phyloP scores from a whole-genome alignment of 2,797 vertebrate species.

The Crenichthys baileyi region DNA sequence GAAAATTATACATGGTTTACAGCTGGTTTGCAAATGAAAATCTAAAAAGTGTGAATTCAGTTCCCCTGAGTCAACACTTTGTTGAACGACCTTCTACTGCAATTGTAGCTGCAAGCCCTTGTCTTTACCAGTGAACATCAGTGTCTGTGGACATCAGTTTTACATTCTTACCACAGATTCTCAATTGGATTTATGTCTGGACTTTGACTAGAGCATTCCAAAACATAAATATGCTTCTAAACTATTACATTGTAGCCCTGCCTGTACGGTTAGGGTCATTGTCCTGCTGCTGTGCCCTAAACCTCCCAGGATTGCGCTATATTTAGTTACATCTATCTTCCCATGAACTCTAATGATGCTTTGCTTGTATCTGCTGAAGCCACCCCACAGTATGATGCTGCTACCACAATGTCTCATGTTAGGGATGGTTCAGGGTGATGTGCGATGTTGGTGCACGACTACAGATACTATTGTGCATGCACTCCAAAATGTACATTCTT shows the following conservation, averaged over 20 bases:
- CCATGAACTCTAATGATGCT: neutral
- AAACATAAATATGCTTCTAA: neutral
- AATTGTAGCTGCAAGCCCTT: neutral
- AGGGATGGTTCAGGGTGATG: neutral
- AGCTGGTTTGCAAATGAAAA: neutral
- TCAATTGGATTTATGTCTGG: neutral
- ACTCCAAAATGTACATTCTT: too few species aligned
- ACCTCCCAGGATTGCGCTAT: neutral
- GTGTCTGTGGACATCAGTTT: neutral
- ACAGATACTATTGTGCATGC: neutral
- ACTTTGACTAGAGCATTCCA: neutral
- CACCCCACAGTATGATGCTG: neutral
- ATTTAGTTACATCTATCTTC: too few species aligned
- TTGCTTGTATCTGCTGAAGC: neutral
- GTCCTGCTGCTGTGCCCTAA: neutral
- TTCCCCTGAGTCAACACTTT: neutral
- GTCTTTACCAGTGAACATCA: neutral
- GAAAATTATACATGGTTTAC: neutral
- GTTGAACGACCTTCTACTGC: neutral
- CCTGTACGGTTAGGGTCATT: neutral
- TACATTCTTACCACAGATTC: neutral
- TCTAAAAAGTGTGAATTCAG: neutral
- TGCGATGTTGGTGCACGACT: neutral
- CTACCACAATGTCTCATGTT: neutral
- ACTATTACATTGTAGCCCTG: neutral